A percentile compares a stretch with the other conserved stretches of the same genome.
Conservation (phyloP, 2,113 vertebrate genomes). For the Choloepus hoffmanni region DNA sequence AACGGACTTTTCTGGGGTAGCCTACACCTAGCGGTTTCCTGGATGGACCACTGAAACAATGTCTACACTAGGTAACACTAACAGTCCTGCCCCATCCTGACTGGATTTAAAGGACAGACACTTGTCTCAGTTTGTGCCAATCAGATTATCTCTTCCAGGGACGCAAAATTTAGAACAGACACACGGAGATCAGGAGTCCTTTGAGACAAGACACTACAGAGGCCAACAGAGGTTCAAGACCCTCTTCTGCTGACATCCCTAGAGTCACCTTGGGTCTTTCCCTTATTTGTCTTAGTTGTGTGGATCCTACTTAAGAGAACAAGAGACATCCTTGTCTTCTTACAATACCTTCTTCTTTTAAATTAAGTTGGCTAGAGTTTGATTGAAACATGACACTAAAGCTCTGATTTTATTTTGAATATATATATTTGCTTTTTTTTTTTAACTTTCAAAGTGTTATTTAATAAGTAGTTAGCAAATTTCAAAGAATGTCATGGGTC, state of each 20-base stretch:
- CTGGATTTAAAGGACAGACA: background rate
- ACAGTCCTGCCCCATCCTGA: background rate
- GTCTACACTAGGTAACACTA: background rate
- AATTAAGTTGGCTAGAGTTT: background rate
- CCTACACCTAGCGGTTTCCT: background rate
- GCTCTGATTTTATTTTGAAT: conserved; percentile 34
- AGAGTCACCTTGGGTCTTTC: background rate
- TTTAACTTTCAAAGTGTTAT: too few species aligned
- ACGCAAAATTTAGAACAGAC: background rate
- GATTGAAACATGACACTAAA: conserved; percentile 3
- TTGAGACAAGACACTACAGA: background rate
- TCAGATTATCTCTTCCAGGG: background rate
- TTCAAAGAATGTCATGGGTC: too few species aligned
- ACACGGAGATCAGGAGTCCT: background rate
- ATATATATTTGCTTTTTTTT: too few species aligned
- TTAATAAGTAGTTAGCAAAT: too few species aligned
- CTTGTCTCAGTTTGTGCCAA: background rate
- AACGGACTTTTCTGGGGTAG: background rate
- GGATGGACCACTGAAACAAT: background rate
- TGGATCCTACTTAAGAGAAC: background rate
- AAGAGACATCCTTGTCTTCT: background rate
- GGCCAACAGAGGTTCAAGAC: background rate
- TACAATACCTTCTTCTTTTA: background rate
- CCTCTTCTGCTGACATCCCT: background rate
- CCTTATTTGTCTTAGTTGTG: background rate